These are phyloP conservation scores for Crotalus helleri DNA, from an alignment of 2,113 vertebrate genomes.

Conservation along the genomic window DNA sequence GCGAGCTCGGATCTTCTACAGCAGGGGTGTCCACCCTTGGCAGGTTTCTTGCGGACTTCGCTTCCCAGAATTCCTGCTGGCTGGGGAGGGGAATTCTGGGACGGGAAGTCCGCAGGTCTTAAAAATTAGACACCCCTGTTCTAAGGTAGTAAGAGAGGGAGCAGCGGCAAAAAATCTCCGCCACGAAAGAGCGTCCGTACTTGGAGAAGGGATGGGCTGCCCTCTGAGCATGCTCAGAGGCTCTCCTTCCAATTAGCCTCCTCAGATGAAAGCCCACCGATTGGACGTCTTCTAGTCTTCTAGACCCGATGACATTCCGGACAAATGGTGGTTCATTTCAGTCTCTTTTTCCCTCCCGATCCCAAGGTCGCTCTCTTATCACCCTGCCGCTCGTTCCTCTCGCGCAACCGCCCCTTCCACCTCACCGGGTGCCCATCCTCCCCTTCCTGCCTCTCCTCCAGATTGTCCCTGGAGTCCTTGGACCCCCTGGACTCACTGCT, in stretches of 20 bases:
- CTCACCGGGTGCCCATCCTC: accelerated
- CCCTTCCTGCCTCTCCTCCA: not conserved
- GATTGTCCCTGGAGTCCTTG: conserved; percentile 76
- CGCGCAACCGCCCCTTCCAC: not conserved
- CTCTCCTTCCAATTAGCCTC: not conserved
- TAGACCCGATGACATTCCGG: too few species aligned
- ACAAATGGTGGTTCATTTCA: not conserved
- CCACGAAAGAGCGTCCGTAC: not conserved
- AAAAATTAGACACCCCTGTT: not conserved
- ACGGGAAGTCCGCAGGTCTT: not conserved
- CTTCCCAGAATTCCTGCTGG: too few species aligned
- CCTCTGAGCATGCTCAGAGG: not conserved
- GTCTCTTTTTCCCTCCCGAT: not conserved
- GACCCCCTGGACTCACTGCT: conserved; percentile 77
- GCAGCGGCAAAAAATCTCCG: not conserved
- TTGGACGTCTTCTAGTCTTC: too few species aligned
- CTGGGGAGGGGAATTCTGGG: too few species aligned
- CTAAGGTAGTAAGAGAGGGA: too few species aligned
- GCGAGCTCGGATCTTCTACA: too few species aligned
- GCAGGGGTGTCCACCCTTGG: too few species aligned
- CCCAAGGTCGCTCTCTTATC: not conserved
- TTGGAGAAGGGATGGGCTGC: not conserved
- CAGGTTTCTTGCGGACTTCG: too few species aligned
- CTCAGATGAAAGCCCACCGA: not conserved
- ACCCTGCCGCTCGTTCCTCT: not conserved